phyloP scores from a whole-genome alignment of 2,888 invertebrate species.

The Ophioninae sp. region DNA sequence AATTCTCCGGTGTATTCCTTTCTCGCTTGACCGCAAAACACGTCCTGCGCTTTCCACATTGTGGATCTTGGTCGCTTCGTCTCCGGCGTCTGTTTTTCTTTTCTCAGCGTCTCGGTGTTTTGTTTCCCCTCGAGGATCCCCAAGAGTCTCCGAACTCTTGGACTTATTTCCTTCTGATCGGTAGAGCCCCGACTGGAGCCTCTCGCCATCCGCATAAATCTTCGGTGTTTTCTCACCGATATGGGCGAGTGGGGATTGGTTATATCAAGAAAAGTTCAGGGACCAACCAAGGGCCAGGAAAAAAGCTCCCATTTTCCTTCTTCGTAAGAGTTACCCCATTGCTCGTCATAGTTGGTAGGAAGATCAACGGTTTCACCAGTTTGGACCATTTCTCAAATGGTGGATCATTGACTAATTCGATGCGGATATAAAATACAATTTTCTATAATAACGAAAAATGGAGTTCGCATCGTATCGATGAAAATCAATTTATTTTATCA shows the following conservation, averaged over 20 bases:
- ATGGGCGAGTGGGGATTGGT: not conserved
- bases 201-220: not conserved
- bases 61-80: conserved; percentile 20
- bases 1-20: conserved; percentile 12
- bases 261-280: not conserved
- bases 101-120: conserved; percentile 15
- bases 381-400: not conserved
- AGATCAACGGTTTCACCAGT: not conserved
- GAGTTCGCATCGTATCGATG: too few species aligned
- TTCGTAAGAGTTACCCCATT: not conserved
- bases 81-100: conserved; percentile 18
- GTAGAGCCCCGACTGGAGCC: not conserved
- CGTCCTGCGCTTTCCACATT: conserved; percentile 7
- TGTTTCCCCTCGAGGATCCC: not conserved
- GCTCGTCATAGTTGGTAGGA: not conserved
- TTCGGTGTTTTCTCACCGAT: not conserved
- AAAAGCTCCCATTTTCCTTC: not conserved
- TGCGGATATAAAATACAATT: too few species aligned
- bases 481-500: too few species aligned
- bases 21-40: conserved; percentile 26
- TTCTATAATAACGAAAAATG: too few species aligned
- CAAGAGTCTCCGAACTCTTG: not conserved
- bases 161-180: not conserved
- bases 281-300: too few species aligned
- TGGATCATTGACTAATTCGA: too few species aligned